Base-by-base conservation (phyloP, 2,113 vertebrate genomes). In the Himantopus leucocephalus region DNA sequence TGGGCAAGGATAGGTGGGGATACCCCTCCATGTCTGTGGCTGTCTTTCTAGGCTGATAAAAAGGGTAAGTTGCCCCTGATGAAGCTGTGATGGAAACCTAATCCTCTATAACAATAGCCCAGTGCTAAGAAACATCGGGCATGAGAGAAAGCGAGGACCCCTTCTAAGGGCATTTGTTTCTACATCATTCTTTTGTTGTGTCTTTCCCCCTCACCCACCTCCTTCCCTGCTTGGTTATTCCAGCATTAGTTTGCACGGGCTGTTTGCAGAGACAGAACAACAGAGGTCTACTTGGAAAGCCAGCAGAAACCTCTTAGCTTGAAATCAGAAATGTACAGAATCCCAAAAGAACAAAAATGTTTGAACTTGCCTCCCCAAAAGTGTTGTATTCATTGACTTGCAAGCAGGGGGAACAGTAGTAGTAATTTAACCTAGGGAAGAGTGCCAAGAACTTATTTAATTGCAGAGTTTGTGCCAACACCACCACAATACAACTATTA, bases 401-500 rank as follows among this genome's bases (percentile, higher is more conserved):
- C 72, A 89, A 85, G 85, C 70, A 91, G 48, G 67, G 47, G 67
- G 85, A 95, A 84, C 74, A 88, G 50, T 43, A 85, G 68, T 41
- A 94, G 93, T 41, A 88, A 97, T 93, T 98, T 97, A 98, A 98
- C 96, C 93, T 93, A 95, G 93, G 96, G 89, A 96, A 96, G 80
- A 88, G 84, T 66, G 85, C 97, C 96, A 98, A 94, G 94, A 94
- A 91, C 91, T 96, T 97, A 91, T 92, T 98, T 97, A 97, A 98
- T 96, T 98, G 93, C 92, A 92, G 92, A 97, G 82, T 95, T 83
- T 17, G 84, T 97, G 97, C 97, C 98, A 98, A 97, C 90, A 94
- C 4, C 34, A 52, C 83, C 83, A 97, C 97, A 97, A 98, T 95
- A 95, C 96, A 98, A 94, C 97, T 96, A 94, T 98, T 98, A 98